These are phyloP conservation scores for Lithosia quadra DNA, from an alignment of 2,888 invertebrate genomes.

Conservation along the genomic window DNA sequence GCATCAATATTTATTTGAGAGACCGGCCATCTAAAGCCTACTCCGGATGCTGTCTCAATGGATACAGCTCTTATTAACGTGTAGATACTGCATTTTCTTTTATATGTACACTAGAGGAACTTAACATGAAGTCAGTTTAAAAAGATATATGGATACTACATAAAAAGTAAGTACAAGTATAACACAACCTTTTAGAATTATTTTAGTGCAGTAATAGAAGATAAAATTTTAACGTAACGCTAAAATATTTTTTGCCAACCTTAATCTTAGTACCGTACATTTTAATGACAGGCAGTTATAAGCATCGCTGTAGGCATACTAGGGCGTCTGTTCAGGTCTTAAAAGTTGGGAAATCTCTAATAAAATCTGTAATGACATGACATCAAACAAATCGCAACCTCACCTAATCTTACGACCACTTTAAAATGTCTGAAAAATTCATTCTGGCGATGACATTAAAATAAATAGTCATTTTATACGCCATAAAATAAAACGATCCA, in stretches of 20 bases:
- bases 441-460: slow-evolving; percentile 38
- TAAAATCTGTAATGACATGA: slow-evolving; percentile 59
- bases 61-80: no score
- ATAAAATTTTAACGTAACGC: no score
- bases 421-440: slow-evolving; percentile 47
- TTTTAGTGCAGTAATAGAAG: no score
- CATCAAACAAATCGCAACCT: slow-evolving; percentile 60
- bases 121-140: no score
- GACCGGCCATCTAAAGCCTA: no score
- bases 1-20: no score
- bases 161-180: no score
- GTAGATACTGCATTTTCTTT: no score
- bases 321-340: slow-evolving; percentile 47
- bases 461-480: slow-evolving; percentile 42
- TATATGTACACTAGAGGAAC: no score
- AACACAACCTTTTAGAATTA: no score
- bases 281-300: slow-evolving; percentile 52
- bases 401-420: slow-evolving; percentile 58
- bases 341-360: slow-evolving; percentile 51
- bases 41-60: no score
- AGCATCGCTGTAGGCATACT: slow-evolving; percentile 43
- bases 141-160: no score
- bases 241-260: slow-evolving; percentile 30
- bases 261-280: slow-evolving; percentile 33
- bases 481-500: slow-evolving; percentile 30